These are phyloP conservation scores for Gephyroberyx darwinii DNA, from an alignment of 2,797 vertebrate species.

Conservation along the genomic window DNA sequence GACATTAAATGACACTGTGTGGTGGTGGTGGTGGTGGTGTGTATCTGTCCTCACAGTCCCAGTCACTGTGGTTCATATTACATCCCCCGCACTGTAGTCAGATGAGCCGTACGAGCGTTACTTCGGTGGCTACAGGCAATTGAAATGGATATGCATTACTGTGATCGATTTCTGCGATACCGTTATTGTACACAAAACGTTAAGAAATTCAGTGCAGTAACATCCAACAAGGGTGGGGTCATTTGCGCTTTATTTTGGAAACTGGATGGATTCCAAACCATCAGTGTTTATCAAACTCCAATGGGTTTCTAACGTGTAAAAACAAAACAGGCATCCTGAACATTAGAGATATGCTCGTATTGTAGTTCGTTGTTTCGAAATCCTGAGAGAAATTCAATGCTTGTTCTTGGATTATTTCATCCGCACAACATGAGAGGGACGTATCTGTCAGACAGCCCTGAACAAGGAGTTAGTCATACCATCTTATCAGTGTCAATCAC, in stretches of 20 bases:
- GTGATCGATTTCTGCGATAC: conserved; percentile 38
- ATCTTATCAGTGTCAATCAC: conserved; percentile 71
- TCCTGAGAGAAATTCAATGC: conserved; percentile 57
- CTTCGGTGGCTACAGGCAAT: conserved; percentile 31
- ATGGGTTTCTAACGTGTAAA: conserved; percentile 71
- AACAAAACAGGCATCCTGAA: conserved; percentile 75
- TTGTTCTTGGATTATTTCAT: conserved; percentile 64
- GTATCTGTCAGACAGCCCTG: conserved; percentile 45
- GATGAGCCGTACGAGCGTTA: conserved; percentile 17
- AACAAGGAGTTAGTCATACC: conserved; percentile 62
- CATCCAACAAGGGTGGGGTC: conserved; percentile 59
- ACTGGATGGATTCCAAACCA: conserved; percentile 74
- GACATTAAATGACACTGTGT: conserved; percentile 41
- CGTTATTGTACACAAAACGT: conserved; percentile 39
- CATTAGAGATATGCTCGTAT: conserved; percentile 54
- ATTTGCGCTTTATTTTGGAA: conserved; percentile 67
- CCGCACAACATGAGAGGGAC: conserved; percentile 48
- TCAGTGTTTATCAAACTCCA: conserved; percentile 75
- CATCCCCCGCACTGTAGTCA: conserved; percentile 33
- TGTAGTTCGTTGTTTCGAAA: conserved; percentile 60
- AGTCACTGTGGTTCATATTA: conserved; percentile 45
- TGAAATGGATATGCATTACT: conserved; percentile 20
- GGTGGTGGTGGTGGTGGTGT: no score
- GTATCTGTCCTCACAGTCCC: conserved; percentile 36
- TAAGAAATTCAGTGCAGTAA: conserved; percentile 27